Conservation (phyloP, 1,140 invertebrate species). For the Branchinecta lynchi region DNA sequence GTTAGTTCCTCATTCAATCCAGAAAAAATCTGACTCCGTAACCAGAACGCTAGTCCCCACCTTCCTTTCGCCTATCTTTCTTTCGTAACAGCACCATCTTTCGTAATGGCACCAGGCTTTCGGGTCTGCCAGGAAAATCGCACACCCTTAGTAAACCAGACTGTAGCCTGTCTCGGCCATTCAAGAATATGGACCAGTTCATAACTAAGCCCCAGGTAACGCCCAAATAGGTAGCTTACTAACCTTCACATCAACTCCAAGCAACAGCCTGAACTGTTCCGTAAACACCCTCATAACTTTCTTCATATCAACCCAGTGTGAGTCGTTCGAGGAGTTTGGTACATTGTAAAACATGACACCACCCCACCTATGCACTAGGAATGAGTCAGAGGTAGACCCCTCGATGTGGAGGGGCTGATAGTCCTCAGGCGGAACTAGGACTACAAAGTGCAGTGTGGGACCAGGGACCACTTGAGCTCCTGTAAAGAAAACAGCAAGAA, state of each 20-base stretch:
- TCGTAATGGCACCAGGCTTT: too few species aligned
- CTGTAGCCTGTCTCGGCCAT: too few species aligned
- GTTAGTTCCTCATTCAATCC: too few species aligned
- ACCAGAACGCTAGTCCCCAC: too few species aligned
- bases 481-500: constrained; percentile 1
- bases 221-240: not conserved
- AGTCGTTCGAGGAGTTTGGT: not conserved
- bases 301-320: not conserved
- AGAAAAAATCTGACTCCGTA: too few species aligned
- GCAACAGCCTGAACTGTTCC: not conserved
- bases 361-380: not conserved
- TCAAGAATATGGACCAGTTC: too few species aligned
- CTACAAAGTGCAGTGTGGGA: not conserved
- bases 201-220: too few species aligned
- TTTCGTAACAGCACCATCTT: too few species aligned
- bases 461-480: not conserved
- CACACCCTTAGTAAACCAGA: too few species aligned
- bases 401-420: not conserved
- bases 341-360: not conserved
- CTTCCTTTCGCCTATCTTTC: too few species aligned
- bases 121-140: too few species aligned
- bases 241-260: not conserved
- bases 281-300: not conserved
- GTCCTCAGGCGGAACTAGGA: not conserved
- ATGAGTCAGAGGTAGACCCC: not conserved